Evolutionary conservation across 1,140 invertebrate species (phyloP).

Genomic region (Aleiodes sp.): DNA sequence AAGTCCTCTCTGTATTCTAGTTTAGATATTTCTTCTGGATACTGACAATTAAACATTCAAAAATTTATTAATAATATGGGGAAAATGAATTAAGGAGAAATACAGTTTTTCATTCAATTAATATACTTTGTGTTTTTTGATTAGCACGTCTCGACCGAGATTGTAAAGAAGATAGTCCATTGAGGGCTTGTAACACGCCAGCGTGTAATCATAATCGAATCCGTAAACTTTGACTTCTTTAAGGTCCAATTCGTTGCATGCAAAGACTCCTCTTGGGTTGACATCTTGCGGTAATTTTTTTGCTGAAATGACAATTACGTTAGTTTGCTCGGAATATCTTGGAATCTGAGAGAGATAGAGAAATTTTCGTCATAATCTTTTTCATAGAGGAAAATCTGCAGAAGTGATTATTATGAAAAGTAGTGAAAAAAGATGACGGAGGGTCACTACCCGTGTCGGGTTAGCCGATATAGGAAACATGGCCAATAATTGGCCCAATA

Average conservation of each 20-base stretch:
- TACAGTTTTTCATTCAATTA: neutral
- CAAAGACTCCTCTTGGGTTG: constrained; percentile 87
- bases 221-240: constrained; percentile 94
- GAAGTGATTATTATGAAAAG: too few species aligned
- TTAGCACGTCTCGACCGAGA: constrained; percentile 85
- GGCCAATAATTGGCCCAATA: too few species aligned
- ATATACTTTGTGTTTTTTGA: constrained; percentile 87
- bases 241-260: constrained; percentile 95
- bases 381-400: too few species aligned
- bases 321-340: too few species aligned
- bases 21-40: constrained; percentile 84
- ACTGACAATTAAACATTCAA: too few species aligned
- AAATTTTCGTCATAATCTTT: too few species aligned
- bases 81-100: constrained; percentile 5
- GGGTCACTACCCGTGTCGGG: too few species aligned
- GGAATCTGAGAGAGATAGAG: too few species aligned
- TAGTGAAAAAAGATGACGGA: too few species aligned
- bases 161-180: constrained; percentile 93
- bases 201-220: constrained; percentile 98
- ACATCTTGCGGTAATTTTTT: constrained; percentile 90
- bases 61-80: neutral
- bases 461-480: too few species aligned
- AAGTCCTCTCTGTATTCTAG: constrained; percentile 90
- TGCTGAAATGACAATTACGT: too few species aligned
- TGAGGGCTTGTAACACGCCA: constrained; percentile 93